A percentile compares a stretch with the other conserved stretches of the same genome.
Evolutionary conservation across 2,113 vertebrate genomes (phyloP).

Genomic region (Lepidothrix coronata): DNA sequence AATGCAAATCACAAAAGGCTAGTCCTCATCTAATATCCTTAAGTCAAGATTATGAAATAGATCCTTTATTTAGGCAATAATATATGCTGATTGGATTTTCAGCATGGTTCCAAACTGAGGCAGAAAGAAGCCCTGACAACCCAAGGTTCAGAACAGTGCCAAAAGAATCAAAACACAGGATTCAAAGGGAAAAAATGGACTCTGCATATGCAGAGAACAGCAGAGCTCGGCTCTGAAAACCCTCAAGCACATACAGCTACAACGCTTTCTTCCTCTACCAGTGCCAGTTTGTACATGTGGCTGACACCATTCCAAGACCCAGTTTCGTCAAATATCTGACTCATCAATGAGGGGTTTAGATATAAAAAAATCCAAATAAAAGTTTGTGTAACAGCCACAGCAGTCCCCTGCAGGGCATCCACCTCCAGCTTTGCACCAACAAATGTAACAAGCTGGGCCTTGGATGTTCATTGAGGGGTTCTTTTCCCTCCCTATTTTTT

Average conservation of each 20-base stretch:
- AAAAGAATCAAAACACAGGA: background rate
- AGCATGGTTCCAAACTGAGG: background rate
- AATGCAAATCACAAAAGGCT: background rate
- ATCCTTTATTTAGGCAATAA: background rate
- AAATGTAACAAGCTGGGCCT: rapidly evolving
- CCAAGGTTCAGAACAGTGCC: background rate
- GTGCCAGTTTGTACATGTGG: background rate
- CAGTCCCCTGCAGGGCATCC: background rate
- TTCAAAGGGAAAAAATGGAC: background rate
- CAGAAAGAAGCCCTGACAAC: background rate
- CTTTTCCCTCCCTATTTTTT: background rate
- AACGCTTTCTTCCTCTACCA: background rate
- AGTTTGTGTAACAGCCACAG: background rate
- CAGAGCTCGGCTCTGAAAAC: background rate
- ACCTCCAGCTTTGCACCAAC: background rate
- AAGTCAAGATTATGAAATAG: background rate
- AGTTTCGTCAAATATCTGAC: background rate
- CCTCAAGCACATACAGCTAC: background rate
- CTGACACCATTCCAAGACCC: background rate
- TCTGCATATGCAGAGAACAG: background rate
- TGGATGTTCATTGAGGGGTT: rapidly evolving
- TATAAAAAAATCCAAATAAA: background rate
- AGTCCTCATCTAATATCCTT: background rate
- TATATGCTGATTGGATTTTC: background rate
- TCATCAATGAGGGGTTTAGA: background rate